Percentiles rank a stretch among this genome's conserved stretches.
phyloP scores from a whole-genome alignment of 2,888 invertebrate species.

The Antitype chi region DNA sequence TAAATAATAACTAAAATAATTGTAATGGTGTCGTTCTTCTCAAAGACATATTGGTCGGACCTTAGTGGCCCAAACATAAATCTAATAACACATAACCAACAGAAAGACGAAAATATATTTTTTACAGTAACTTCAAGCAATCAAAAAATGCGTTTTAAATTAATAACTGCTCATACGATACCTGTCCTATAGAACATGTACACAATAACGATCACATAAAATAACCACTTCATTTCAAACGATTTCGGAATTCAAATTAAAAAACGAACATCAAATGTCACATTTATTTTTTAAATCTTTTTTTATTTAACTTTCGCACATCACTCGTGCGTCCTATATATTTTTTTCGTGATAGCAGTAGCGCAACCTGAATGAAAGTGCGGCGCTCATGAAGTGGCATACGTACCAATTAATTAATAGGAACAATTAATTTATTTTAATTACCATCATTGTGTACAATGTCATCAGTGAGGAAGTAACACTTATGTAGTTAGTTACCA shows the following conservation, averaged over 20 bases:
- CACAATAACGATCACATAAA: slow-evolving; percentile 78
- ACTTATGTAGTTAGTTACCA: slow-evolving; percentile 65
- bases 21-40: not conserved
- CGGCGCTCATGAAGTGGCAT: slow-evolving; percentile 31
- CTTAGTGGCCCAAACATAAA: not conserved
- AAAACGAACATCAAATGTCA: slow-evolving; percentile 19
- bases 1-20: too few species aligned
- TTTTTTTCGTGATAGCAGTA: slow-evolving; percentile 57
- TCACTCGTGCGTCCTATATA: slow-evolving; percentile 15
- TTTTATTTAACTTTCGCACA: slow-evolving; percentile 24
- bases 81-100: not conserved
- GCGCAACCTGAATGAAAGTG: slow-evolving; percentile 63
- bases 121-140: not conserved
- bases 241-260: slow-evolving; percentile 33
- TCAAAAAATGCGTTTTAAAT: not conserved
- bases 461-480: slow-evolving; percentile 71
- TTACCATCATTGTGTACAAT: slow-evolving; percentile 69
- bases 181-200: slow-evolving; percentile 83
- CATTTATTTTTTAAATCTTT: slow-evolving; percentile 14
- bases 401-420: slow-evolving; percentile 62
- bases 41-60: not conserved
- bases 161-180: slow-evolving; percentile 49
- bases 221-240: slow-evolving; percentile 82
- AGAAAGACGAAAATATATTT: not conserved
- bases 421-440: slow-evolving; percentile 69